Conservation (phyloP, 2,888 invertebrate species). For the Heterodera filipjevi region DNA sequence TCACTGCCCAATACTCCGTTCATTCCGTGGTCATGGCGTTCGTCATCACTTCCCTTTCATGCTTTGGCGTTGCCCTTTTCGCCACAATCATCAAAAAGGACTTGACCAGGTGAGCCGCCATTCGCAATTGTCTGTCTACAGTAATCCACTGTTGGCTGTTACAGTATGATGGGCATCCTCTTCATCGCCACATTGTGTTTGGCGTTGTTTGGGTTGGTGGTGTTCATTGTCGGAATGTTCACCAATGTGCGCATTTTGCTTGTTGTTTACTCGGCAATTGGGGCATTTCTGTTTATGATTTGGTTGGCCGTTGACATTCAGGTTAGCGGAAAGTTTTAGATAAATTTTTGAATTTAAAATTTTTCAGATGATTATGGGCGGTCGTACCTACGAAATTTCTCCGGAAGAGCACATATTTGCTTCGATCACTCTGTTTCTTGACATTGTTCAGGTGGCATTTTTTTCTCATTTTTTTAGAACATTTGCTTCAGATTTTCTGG, state of each 20-base stretch:
- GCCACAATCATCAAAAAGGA: slow-evolving; percentile 62
- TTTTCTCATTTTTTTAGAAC: slow-evolving; percentile 65
- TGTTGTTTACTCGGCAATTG: slow-evolving; percentile 70
- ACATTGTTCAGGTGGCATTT: slow-evolving; percentile 16
- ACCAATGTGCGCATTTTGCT: slow-evolving; percentile 45
- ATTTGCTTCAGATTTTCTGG: slow-evolving; percentile 73
- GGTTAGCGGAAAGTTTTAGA: slow-evolving; percentile 33
- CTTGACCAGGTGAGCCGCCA: slow-evolving; percentile 46
- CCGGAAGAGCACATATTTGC: slow-evolving; percentile 73
- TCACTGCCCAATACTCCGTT: slow-evolving; percentile 51
- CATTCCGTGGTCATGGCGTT: slow-evolving; percentile 53
- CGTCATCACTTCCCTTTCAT: slow-evolving; percentile 56
- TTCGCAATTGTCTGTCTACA: too few relatives aligned
- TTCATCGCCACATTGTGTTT: slow-evolving; percentile 67
- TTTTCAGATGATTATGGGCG: slow-evolving; percentile 73
- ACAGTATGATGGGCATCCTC: slow-evolving; percentile 67
- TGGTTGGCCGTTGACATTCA: slow-evolving; percentile 74
- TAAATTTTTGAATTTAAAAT: too few relatives aligned
- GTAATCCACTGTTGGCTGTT: slow-evolving; percentile 21
- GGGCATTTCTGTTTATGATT: slow-evolving; percentile 71
- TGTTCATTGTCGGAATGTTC: slow-evolving; percentile 54
- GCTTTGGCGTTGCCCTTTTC: slow-evolving; percentile 57
- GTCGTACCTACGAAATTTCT: slow-evolving; percentile 71
- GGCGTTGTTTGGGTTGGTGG: slow-evolving; percentile 67
- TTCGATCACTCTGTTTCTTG: slow-evolving; percentile 72